A percentile compares a stretch with the other conserved stretches of the same genome.
Evolutionary conservation across 2,797 vertebrate species (phyloP).

Genomic region (Tokudaia tokunoshimensis): DNA sequence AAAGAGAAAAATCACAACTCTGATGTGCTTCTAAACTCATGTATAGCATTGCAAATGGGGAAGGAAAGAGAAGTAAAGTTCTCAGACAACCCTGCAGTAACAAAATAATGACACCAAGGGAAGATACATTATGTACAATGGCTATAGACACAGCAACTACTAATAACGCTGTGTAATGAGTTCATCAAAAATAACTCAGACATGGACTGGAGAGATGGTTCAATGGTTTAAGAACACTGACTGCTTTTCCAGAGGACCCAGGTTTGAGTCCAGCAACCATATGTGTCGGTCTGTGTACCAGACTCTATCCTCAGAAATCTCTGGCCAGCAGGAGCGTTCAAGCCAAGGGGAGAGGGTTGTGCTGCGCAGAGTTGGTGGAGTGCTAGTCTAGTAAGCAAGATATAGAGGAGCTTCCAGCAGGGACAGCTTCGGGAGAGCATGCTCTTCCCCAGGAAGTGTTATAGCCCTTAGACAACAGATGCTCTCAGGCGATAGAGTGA

Average conservation of each 20-base stretch:
- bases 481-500: background rate
- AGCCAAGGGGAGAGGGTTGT: background rate
- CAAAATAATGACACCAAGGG: background rate
- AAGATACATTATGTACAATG: background rate
- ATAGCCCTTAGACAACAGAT: background rate
- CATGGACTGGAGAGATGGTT: background rate
- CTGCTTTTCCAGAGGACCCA: background rate
- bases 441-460: background rate
- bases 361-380: background rate
- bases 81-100: background rate
- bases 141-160: background rate
- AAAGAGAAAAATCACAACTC: background rate
- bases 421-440: fast-evolving
- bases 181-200: background rate
- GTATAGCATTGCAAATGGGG: background rate
- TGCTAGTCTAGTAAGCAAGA: background rate
- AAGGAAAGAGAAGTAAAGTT: background rate
- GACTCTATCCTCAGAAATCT: background rate
- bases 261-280: background rate
- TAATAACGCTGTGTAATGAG: background rate
- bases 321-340: background rate
- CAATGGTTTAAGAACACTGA: background rate
- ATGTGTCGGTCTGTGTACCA: background rate
- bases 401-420: background rate
- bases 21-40: background rate